phyloP scores from a whole-genome alignment of 2,113 vertebrate species.

The Pantherophis guttatus region DNA sequence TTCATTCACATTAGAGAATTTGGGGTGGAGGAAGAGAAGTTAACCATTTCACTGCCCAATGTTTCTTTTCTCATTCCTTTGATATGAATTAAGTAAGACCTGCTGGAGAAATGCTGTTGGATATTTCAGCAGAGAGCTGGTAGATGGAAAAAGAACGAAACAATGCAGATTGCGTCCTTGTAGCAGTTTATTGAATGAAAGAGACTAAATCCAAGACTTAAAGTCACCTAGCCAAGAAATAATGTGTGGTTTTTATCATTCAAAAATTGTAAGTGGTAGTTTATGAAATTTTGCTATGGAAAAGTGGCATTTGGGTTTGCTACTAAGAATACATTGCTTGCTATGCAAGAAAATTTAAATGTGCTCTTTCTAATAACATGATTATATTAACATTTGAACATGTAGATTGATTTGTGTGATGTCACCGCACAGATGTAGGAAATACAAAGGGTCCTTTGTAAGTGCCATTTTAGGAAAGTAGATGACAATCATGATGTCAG shows the following conservation, averaged over 20 bases:
- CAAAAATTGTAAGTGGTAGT: neutral
- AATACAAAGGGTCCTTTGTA: neutral
- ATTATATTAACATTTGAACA: constrained; percentile 18
- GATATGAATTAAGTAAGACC: neutral
- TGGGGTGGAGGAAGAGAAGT: neutral
- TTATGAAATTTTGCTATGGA: neutral
- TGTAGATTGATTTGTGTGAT: neutral
- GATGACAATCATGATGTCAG: neutral
- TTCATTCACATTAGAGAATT: neutral
- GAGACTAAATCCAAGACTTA: neutral
- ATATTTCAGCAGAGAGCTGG: neutral
- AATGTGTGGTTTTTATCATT: neutral
- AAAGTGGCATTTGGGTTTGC: neutral
- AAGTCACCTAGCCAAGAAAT: neutral
- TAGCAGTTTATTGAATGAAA: neutral
- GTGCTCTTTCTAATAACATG: neutral
- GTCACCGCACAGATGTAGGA: neutral
- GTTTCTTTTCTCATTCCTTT: neutral
- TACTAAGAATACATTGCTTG: neutral
- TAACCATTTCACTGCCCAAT: neutral
- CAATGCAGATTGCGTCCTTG: neutral
- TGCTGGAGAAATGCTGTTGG: neutral
- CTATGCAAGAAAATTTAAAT: neutral
- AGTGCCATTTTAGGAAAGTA: neutral
- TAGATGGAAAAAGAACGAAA: neutral